phyloP scores from a whole-genome alignment of 2,888 invertebrate genomes.

The Calliphora vomitoria region DNA sequence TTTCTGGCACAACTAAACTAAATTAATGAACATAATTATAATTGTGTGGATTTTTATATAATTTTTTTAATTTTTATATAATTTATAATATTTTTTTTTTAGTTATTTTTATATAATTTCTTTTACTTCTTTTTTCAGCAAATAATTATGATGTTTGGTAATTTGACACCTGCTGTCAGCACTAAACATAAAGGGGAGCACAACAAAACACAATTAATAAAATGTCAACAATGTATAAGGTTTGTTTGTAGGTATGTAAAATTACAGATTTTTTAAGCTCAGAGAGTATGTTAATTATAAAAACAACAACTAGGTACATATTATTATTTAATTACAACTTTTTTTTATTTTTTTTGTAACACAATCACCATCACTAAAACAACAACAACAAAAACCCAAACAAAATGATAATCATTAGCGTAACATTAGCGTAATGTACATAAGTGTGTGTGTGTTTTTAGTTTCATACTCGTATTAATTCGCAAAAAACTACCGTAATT shows the following conservation, averaged over 20 bases:
- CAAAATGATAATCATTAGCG: slow-evolving; percentile 65
- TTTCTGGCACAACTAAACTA: slow-evolving; percentile 13
- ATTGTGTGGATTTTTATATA: slow-evolving; percentile 4
- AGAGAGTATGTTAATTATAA: background rate
- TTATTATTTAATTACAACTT: slow-evolving; percentile 53
- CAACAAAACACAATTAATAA: slow-evolving; percentile 12
- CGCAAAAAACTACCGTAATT: slow-evolving; percentile 51
- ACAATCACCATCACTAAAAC: slow-evolving; percentile 3
- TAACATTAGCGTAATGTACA: too few relatives aligned
- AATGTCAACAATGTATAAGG: slow-evolving; percentile 12
- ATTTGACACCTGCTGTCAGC: slow-evolving; percentile 66
- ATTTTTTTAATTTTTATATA: too few relatives aligned
- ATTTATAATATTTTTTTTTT: background rate
- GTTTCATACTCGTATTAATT: slow-evolving; percentile 28
- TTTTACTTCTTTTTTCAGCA: background rate
- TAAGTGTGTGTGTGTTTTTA: slow-evolving; percentile 12
- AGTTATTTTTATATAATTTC: background rate
- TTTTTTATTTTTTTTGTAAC: slow-evolving; percentile 33
- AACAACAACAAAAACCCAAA: slow-evolving; percentile 40
- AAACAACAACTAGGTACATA: background rate
- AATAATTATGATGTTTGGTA: slow-evolving; percentile 42
- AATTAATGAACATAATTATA: slow-evolving; percentile 30
- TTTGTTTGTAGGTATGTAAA: background rate
- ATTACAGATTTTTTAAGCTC: background rate
- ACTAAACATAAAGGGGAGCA: slow-evolving; percentile 20